Conservation (phyloP, 2,888 invertebrate species). For the Spilarctia lutea region DNA sequence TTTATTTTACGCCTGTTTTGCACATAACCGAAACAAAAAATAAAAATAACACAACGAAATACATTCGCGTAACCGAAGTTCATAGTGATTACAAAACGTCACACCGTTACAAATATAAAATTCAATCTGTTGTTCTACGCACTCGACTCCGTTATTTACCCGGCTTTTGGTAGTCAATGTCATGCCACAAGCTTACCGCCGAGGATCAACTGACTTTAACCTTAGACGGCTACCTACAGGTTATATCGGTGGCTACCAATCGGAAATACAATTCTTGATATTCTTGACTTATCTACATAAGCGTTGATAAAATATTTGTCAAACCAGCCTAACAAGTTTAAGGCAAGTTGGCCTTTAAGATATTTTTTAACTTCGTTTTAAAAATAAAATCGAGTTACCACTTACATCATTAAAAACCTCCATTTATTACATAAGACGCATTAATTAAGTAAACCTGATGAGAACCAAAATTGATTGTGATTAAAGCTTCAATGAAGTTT, state of each 20-base stretch:
- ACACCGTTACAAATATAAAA: constrained; percentile 55
- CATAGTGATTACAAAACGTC: constrained; percentile 61
- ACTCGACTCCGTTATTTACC: constrained; percentile 49
- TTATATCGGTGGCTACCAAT: constrained; percentile 29
- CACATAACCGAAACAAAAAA: constrained; percentile 55
- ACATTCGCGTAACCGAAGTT: constrained; percentile 49
- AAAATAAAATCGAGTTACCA: background rate
- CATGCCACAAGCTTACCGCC: constrained; percentile 45
- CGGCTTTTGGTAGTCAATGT: constrained; percentile 57
- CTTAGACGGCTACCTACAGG: constrained; percentile 50
- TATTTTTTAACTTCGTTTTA: background rate
- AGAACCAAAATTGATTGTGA: background rate
- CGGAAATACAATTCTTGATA: constrained; percentile 25
- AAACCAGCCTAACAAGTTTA: constrained; percentile 7
- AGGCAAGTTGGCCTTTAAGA: background rate
- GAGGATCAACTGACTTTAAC: constrained; percentile 51
- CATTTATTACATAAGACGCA: background rate
- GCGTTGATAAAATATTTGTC: constrained; percentile 3
- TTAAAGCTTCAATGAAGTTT: background rate
- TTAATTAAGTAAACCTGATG: background rate
- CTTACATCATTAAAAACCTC: background rate
- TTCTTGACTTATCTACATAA: background rate
- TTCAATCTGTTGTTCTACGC: constrained; percentile 45
- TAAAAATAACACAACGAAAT: constrained; percentile 51
- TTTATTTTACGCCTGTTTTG: constrained; percentile 46